These are phyloP conservation scores for Plestiodon gilberti DNA, from an alignment of 2,113 vertebrate species.

Conservation along the genomic window DNA sequence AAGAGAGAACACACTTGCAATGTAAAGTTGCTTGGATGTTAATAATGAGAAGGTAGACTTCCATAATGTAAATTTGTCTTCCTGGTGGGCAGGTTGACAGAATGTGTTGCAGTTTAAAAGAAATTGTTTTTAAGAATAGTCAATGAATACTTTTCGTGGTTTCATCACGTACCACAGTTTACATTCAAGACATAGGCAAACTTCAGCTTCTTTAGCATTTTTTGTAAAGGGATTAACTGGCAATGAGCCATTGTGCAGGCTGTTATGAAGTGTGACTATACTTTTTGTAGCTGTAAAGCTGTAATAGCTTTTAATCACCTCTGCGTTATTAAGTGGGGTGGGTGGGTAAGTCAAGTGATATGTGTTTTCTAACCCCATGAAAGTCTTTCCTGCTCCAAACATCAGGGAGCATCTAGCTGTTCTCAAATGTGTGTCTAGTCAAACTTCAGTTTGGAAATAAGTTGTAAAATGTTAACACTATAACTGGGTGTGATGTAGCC, in stretches of 20 bases:
- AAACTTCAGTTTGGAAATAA: background rate
- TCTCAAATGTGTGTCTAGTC: background rate
- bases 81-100: background rate
- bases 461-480: background rate
- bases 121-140: slow-evolving; percentile 26
- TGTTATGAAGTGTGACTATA: background rate
- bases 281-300: background rate
- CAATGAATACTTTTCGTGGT: slow-evolving; percentile 41
- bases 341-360: background rate
- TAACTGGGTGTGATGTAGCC: background rate
- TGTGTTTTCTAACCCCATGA: background rate
- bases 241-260: background rate
- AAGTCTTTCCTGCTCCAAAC: background rate
- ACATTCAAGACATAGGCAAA: slow-evolving; percentile 1
- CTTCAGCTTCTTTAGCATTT: background rate
- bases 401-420: background rate
- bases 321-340: background rate
- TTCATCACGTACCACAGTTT: background rate
- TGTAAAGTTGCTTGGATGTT: slow-evolving; percentile 16
- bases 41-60: background rate
- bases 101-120: slow-evolving; percentile 7
- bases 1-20: background rate
- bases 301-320: background rate
- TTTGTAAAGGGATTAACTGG: background rate
- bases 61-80: slow-evolving; percentile 40